Conservation (phyloP, 1,140 invertebrate species). For the Habropoda laboriosa region DNA sequence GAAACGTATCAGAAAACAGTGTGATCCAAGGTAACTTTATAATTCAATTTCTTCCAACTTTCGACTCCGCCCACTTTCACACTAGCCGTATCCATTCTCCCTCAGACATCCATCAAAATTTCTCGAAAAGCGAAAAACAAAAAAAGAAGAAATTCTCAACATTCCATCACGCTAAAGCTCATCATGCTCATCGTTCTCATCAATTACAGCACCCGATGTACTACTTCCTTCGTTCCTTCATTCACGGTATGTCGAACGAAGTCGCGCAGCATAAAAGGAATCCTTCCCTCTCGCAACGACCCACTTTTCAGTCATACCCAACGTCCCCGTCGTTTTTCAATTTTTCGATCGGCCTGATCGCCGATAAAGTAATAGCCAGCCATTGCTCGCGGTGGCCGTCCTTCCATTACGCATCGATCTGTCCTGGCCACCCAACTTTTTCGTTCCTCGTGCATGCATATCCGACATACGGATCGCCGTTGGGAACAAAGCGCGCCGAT, state of each 20-base stretch:
- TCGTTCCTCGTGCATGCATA: constrained; percentile 41
- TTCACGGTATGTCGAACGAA: neutral
- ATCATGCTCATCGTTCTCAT: neutral
- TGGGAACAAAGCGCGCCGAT: constrained; percentile 56
- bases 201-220: neutral
- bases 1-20: too few species aligned
- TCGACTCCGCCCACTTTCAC: too few species aligned
- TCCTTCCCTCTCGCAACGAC: constrained; percentile 43
- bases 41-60: too few species aligned
- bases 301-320: constrained; percentile 48
- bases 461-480: constrained; percentile 41
- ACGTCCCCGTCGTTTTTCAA: constrained; percentile 59
- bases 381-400: constrained; percentile 50
- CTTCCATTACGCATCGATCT: constrained; percentile 64
- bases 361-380: constrained; percentile 63
- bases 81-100: too few species aligned
- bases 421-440: constrained; percentile 52
- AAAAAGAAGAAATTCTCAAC: too few species aligned
- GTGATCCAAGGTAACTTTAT: too few species aligned
- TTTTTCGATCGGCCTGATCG: constrained; percentile 58
- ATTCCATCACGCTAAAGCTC: neutral
- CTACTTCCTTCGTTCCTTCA: neutral
- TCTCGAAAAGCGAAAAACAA: too few species aligned
- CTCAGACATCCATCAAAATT: too few species aligned
- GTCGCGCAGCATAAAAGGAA: too few species aligned